Percentiles rank a stretch among this genome's conserved stretches.
Conservation (phyloP, 2,888 invertebrate genomes). For the Rhorus exstirpatorius region DNA sequence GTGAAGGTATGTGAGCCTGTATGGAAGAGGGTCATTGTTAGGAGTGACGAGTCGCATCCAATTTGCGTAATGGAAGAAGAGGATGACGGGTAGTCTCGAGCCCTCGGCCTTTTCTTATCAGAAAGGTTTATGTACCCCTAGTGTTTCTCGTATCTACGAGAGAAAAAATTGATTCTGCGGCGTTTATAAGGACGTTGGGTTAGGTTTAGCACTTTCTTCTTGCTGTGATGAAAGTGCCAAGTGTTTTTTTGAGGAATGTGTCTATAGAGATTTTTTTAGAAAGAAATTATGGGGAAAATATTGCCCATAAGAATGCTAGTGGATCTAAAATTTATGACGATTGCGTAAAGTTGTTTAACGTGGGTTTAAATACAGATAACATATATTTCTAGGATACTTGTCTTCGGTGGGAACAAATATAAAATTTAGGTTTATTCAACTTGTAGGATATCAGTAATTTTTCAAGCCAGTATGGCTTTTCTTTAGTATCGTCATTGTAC, state of each 20-base stretch:
- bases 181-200: not conserved
- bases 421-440: no score
- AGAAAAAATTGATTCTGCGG: not conserved
- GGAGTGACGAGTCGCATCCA: slow-evolving; percentile 47
- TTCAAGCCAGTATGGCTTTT: not conserved
- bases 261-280: no score
- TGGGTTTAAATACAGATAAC: no score
- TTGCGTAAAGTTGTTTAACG: no score
- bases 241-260: not conserved
- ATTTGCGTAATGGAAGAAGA: slow-evolving; percentile 67
- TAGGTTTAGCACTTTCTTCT: not conserved
- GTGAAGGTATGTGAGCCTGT: not conserved
- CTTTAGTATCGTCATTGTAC: not conserved
- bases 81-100: slow-evolving; percentile 11
- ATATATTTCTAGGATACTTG: no score
- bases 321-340: not conserved
- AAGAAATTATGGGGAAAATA: no score
- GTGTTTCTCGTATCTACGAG: not conserved
- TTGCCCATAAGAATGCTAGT: not conserved
- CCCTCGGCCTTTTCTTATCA: slow-evolving; percentile 13
- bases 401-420: no score
- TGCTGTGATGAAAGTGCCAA: not conserved
- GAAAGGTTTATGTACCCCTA: not conserved
- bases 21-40: slow-evolving; percentile 17
- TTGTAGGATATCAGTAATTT: no score